These are phyloP conservation scores for Bactericera cockerelli DNA, from an alignment of 1,140 invertebrate species.

Conservation along the genomic window DNA sequence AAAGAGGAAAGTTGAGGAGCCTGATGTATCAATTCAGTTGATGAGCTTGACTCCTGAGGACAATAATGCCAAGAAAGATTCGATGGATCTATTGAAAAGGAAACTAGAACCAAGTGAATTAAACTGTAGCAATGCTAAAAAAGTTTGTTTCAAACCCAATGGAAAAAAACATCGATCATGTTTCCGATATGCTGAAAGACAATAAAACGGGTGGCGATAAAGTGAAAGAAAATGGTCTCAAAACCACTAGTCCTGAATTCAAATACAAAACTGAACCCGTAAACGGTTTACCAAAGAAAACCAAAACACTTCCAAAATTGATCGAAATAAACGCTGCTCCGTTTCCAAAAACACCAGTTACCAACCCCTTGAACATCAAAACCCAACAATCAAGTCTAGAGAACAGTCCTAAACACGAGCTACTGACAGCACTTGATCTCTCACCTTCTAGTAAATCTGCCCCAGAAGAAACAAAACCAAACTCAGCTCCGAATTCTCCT, in stretches of 20 bases:
- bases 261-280: not conserved
- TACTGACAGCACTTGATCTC: not conserved
- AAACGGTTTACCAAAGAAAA: not conserved
- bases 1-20: slow-evolving; percentile 20
- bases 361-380: not conserved
- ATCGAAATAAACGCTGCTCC: not conserved
- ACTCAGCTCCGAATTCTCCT: not conserved
- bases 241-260: not conserved
- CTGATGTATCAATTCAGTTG: slow-evolving; percentile 24
- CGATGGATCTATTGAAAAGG: not conserved
- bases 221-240: too few species aligned
- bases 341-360: not conserved
- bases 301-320: not conserved
- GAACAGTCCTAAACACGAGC: not conserved
- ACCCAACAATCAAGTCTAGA: not conserved
- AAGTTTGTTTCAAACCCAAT: not conserved
- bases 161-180: not conserved
- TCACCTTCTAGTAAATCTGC: not conserved
- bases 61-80: not conserved
- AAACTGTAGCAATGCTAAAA: not conserved
- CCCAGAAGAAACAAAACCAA: not conserved
- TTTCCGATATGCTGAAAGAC: not conserved
- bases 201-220: not conserved
- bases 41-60: slow-evolving; percentile 13
- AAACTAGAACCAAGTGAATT: not conserved